These are phyloP conservation scores for Pterostichus niger DNA, from an alignment of 2,888 invertebrate genomes.

Conservation along the genomic window DNA sequence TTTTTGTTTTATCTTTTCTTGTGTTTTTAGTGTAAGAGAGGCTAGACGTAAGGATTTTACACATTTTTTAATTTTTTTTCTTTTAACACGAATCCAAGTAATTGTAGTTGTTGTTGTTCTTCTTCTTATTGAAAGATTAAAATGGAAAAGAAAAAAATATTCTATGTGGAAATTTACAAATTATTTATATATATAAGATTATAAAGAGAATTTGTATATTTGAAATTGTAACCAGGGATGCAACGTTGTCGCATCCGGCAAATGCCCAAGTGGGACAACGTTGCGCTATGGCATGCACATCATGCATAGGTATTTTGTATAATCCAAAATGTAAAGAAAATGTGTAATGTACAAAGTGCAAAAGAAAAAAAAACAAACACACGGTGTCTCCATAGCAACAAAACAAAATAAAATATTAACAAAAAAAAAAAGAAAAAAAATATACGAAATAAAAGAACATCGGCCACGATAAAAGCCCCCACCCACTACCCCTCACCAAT, in stretches of 20 bases:
- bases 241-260: background rate
- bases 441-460: background rate
- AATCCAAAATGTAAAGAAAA: slow-evolving; percentile 45
- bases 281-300: background rate
- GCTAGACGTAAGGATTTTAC: background rate
- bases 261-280: background rate
- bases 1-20: slow-evolving; percentile 20
- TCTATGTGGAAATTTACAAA: slow-evolving; percentile 30
- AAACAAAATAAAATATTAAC: slow-evolving; percentile 4
- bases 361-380: slow-evolving; percentile 34
- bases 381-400: slow-evolving; percentile 41
- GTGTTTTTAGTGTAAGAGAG: too few relatives aligned
- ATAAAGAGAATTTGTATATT: slow-evolving; percentile 28
- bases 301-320: slow-evolving; percentile 43
- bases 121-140: too few relatives aligned
- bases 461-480: background rate
- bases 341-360: slow-evolving; percentile 48
- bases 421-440: background rate
- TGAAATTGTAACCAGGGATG: background rate
- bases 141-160: slow-evolving; percentile 6
- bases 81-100: background rate
- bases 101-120: background rate
- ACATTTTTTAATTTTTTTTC: background rate
- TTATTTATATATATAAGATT: slow-evolving; percentile 46
- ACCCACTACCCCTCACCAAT: too few relatives aligned